These are phyloP conservation scores for Coregonus suidteri DNA, from an alignment of 2,797 vertebrate genomes.

Conservation along the genomic window DNA sequence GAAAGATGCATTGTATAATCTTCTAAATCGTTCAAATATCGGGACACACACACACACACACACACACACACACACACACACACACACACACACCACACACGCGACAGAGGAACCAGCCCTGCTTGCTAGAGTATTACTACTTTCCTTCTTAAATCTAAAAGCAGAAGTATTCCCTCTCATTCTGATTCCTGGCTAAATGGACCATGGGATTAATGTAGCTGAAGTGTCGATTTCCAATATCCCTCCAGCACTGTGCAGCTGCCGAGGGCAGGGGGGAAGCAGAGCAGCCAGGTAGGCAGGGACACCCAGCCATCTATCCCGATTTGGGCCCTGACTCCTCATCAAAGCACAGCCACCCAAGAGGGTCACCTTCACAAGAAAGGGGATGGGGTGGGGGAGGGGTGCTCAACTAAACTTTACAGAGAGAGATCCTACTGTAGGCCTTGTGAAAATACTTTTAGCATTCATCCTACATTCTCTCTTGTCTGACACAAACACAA, in stretches of 20 bases:
- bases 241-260: slow-evolving; percentile 10
- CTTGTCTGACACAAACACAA: background rate
- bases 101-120: too few species aligned
- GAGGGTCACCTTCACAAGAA: slow-evolving; percentile 54
- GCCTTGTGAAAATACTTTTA: background rate
- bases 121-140: slow-evolving; percentile 25
- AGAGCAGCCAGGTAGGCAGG: too few species aligned
- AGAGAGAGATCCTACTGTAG: background rate
- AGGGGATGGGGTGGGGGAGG: slow-evolving; percentile 6
- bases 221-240: slow-evolving; percentile 77
- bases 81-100: too few species aligned
- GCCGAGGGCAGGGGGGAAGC: slow-evolving; percentile 37
- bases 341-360: slow-evolving; percentile 45
- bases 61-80: too few species aligned
- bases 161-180: slow-evolving; percentile 57
- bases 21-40: too few species aligned
- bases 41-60: too few species aligned
- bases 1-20: too few species aligned
- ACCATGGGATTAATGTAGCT: slow-evolving; percentile 77
- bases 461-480: background rate
- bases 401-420: slow-evolving; percentile 51
- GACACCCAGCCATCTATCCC: slow-evolving; percentile 74
- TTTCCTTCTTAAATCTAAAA: slow-evolving; percentile 60
- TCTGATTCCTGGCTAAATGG: slow-evolving; percentile 69
- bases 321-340: slow-evolving; percentile 71